A percentile compares a stretch with the other conserved stretches of the same genome.
These are phyloP conservation scores for Oasisia sp. DNA, from an alignment of 2,888 invertebrate genomes.

Conservation along the genomic window DNA sequence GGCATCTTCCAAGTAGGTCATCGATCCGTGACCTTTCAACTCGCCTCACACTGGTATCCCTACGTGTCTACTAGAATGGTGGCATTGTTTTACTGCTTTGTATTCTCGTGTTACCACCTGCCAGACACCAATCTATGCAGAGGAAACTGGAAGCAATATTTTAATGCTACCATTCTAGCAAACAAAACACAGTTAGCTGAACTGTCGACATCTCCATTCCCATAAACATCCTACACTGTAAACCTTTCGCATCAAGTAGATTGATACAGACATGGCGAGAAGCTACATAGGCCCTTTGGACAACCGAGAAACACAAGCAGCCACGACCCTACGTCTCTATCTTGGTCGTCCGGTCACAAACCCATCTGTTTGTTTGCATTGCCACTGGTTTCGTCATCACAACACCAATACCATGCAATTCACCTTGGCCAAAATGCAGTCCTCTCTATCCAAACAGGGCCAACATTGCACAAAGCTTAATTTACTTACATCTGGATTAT, in stretches of 20 bases:
- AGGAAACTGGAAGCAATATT: neutral
- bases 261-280: neutral
- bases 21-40: neutral
- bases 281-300: neutral
- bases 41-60: neutral
- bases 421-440: neutral
- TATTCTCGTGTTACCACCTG: neutral
- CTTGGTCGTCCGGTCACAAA: neutral
- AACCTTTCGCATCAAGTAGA: slow-evolving; percentile 7
- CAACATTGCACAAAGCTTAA: neutral
- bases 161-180: neutral
- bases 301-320: neutral
- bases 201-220: neutral
- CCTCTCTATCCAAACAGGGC: neutral
- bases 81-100: neutral
- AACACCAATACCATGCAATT: neutral
- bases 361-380: neutral
- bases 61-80: neutral
- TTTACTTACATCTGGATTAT: slow-evolving; percentile 13
- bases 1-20: neutral
- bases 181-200: neutral
- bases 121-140: too few relatives aligned
- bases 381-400: neutral
- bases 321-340: neutral
- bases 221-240: neutral